Evolutionary conservation across 2,888 invertebrate genomes (phyloP), one percentile per base, ranked within the genome.

Genomic region (Encarsia formosa): DNA sequence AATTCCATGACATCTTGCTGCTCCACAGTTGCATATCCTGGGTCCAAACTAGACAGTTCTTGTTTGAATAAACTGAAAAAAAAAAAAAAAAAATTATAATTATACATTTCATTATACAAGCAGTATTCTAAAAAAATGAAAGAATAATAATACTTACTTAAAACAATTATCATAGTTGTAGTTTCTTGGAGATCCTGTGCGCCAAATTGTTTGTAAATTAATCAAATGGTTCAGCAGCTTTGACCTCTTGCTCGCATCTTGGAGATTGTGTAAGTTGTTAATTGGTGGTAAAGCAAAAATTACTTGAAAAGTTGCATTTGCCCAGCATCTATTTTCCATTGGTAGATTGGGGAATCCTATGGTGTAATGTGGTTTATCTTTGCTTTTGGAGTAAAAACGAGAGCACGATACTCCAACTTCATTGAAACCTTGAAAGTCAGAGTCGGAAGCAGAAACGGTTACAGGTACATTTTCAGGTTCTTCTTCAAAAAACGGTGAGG

Each of bases 1-100:
- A 71, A 71, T 39, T 71, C 70, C 1, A 69, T 67, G 2, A 69
- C 71, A 56, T 71, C 71, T 49, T 71, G 69, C 47, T 71, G 70
- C 1, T 66, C 61, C 49, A 66, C 63, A 4, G 67, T 66, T 11
- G 66, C 61, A 54, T 69, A 71, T 18, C 66, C 63, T 39, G 61
- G 61, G 43, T 68, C 68, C 4, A 70, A 45, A 23, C 59, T 49
- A 16, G 60, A 58, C 22, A 69, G 54, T 49, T 65, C 65, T 49
- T 66, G 62, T 51, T 70, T 68, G 49, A 68, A 68, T 38, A 60
- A 46, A 18, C 61, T 57, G 29, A 16, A 56, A 54, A 39, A 23
- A 39, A 18, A 35, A 42, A 2, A 24, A n/a, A 34, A 26, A 42
- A 35, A 24, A 37, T 29, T n/a, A 11, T 19, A n/a, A n/a, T n/a